These are phyloP conservation scores for Catostylus mosaicus DNA, from an alignment of 30 jellyfish, hydroid and myxozoan genomes.

Conservation along the genomic window DNA sequence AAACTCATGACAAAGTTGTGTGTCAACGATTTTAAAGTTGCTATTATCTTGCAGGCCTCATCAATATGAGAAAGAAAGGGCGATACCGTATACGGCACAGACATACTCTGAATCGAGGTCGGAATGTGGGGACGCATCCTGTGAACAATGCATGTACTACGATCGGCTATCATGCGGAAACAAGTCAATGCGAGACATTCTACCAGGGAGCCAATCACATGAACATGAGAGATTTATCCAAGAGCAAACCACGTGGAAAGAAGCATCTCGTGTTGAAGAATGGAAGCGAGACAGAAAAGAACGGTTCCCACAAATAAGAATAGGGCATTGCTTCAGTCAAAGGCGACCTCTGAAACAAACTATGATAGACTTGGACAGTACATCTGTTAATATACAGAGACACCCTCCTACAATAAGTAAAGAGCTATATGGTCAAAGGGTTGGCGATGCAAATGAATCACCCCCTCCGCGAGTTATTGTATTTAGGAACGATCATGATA, in stretches of 20 bases:
- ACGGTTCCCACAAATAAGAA: conserved; percentile 31
- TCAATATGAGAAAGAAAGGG: conserved; percentile 59
- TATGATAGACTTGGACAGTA: conserved; percentile 67
- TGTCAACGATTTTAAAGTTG: not conserved
- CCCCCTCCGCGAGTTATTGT: conserved; percentile 43
- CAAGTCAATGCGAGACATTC: conserved; percentile 65
- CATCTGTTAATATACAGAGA: conserved; percentile 42
- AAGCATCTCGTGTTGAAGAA: conserved; percentile 2
- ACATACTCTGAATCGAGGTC: conserved; percentile 47
- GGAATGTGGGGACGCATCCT: conserved; percentile 50
- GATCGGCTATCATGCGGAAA: not conserved
- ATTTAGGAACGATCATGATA: conserved; percentile 21
- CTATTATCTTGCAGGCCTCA: conserved; percentile 23
- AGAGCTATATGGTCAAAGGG: conserved; percentile 6
- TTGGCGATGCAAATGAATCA: not conserved
- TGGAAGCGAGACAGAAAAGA: conserved; percentile 34
- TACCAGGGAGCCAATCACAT: conserved; percentile 25
- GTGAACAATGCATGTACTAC: conserved; percentile 49
- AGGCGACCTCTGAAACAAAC: conserved; percentile 35
- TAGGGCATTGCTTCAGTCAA: conserved; percentile 68
- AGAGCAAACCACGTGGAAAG: conserved; percentile 8
- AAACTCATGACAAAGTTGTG: too few relatives aligned
- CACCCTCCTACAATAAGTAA: conserved; percentile 37
- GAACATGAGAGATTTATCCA: conserved; percentile 1
- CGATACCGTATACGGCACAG: conserved; percentile 58